A percentile compares a stretch with the other conserved stretches of the same genome.
These are phyloP conservation scores for Channa argus DNA, from an alignment of 2,113 vertebrate genomes.

Conservation along the genomic window DNA sequence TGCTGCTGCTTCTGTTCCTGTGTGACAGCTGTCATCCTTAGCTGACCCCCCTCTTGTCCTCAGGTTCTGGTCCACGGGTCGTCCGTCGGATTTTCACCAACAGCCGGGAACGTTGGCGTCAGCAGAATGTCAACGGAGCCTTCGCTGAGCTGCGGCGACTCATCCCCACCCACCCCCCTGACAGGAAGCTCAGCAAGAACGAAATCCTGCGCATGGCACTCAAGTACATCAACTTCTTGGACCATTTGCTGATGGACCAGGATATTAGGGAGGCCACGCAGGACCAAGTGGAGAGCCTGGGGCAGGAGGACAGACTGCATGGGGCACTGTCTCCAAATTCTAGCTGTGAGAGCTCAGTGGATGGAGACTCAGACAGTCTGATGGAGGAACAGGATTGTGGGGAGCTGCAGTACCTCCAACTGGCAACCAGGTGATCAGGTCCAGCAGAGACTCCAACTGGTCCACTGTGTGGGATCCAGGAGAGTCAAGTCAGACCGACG, in stretches of 20 bases:
- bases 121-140: constrained; percentile 66
- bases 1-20: no score
- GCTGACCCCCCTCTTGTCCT: neutral
- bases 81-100: constrained; percentile 40
- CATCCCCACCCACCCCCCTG: constrained; percentile 66
- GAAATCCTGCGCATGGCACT: constrained; percentile 64
- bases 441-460: neutral
- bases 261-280: neutral
- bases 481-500: neutral
- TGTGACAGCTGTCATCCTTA: neutral
- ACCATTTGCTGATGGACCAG: constrained; percentile 46
- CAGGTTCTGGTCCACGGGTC: constrained; percentile 14
- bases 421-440: neutral
- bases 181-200: constrained; percentile 72
- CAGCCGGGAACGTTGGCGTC: constrained; percentile 59
- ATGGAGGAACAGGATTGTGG: constrained; percentile 28
- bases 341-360: constrained; percentile 22
- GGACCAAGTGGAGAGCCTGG: constrained; percentile 11
- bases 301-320: constrained; percentile 11
- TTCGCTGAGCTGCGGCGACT: constrained; percentile 62
- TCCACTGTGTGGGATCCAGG: neutral
- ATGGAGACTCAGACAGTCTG: constrained; percentile 22
- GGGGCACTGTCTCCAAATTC: constrained; percentile 7
- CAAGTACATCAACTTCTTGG: constrained; percentile 70
- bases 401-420: constrained; percentile 24